phyloP scores from a whole-genome alignment of 2,113 vertebrate species.

The Tetrao urogallus region DNA sequence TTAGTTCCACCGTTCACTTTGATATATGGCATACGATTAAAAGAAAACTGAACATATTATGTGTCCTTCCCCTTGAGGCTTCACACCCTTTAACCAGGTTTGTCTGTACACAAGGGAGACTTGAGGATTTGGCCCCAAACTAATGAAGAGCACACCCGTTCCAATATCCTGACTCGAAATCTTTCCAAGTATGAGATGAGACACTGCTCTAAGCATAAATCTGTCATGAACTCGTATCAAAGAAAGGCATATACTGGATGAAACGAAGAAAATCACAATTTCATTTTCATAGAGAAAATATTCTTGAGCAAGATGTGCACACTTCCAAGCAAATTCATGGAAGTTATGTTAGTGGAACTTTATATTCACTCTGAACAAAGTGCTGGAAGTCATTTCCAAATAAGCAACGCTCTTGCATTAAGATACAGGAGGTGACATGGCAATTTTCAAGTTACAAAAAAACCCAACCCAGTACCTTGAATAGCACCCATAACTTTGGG shows the following conservation, averaged over 20 bases:
- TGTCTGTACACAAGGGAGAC: background rate
- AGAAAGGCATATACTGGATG: background rate
- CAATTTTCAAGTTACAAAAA: background rate
- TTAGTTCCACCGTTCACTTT: conserved; percentile 51
- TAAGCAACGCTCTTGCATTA: background rate
- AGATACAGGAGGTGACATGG: background rate
- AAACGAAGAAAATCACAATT: background rate
- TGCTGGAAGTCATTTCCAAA: conserved; percentile 7
- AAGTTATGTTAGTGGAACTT: background rate
- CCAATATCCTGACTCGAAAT: conserved; percentile 11
- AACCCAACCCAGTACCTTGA: background rate
- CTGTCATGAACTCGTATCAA: background rate
- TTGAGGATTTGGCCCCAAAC: conserved; percentile 27
- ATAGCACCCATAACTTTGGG: background rate
- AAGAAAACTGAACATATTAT: conserved; percentile 49
- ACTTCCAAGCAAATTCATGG: background rate
- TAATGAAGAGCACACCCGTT: background rate
- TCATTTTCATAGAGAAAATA: background rate
- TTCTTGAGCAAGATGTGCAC: background rate
- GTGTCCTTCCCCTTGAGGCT: conserved; percentile 59
- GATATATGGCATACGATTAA: conserved; percentile 59
- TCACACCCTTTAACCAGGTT: conserved; percentile 31
- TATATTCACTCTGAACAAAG: background rate
- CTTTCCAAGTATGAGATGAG: background rate
- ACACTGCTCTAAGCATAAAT: background rate